A percentile compares a stretch with the other conserved stretches of the same genome.
These are phyloP conservation scores for Thunnus thynnus DNA, from an alignment of 2,113 vertebrate species.

Conservation along the genomic window DNA sequence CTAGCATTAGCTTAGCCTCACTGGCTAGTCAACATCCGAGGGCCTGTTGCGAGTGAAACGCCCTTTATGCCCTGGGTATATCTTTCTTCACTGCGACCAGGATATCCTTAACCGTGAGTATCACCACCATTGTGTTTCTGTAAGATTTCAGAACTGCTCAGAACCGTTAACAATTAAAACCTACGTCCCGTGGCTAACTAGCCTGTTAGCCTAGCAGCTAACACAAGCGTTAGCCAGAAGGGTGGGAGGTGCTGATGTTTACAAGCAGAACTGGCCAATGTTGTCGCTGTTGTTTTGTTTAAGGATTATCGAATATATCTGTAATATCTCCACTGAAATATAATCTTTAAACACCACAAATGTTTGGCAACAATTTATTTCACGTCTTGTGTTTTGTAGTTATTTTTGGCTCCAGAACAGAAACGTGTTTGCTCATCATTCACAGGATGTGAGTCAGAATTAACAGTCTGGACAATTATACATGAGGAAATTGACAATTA, in stretches of 20 bases:
- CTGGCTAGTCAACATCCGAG: slow-evolving; percentile 20
- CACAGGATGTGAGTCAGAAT: not conserved
- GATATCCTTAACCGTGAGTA: slow-evolving; percentile 79
- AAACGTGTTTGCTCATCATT: not conserved
- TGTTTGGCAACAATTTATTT: too few relatives aligned
- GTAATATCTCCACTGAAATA: too few relatives aligned
- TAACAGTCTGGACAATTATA: not conserved
- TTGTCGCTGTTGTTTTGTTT: not conserved
- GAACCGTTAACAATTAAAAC: not conserved
- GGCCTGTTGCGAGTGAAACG: slow-evolving; percentile 13
- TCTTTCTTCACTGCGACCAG: slow-evolving; percentile 47
- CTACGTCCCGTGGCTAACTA: not conserved
- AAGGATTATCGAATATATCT: not conserved
- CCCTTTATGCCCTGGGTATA: slow-evolving; percentile 52
- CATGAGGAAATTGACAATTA: not conserved
- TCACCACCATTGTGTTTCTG: not conserved
- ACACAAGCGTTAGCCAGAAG: slow-evolving; percentile 24
- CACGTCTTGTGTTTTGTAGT: too few relatives aligned
- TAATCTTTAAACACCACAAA: too few relatives aligned
- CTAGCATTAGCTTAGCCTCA: slow-evolving; percentile 38
- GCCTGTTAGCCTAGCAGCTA: slow-evolving; percentile 42
- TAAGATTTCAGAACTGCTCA: accelerated
- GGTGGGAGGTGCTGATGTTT: slow-evolving; percentile 32
- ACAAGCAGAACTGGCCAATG: not conserved
- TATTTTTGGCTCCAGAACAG: too few relatives aligned